Percentiles rank a stretch among this genome's conserved stretches.
These are phyloP conservation scores for Clarias macrocephalus DNA, from an alignment of 2,113 vertebrate species.

Conservation along the genomic window DNA sequence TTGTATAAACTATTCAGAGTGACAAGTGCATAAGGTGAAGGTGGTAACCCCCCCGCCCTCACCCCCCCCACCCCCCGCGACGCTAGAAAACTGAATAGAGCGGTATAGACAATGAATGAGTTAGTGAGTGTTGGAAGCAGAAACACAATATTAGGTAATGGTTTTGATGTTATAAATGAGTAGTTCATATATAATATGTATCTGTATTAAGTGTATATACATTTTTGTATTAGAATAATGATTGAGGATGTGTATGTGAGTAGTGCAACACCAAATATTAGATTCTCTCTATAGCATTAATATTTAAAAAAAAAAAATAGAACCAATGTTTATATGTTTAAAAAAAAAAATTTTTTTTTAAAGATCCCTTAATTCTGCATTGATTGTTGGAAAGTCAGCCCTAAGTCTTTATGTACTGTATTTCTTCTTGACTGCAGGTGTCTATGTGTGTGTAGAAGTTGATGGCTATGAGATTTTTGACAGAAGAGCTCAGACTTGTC, in stretches of 20 bases:
- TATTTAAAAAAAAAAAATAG: not conserved
- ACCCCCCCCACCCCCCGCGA: no score
- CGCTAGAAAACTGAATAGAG: no score
- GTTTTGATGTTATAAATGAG: no score
- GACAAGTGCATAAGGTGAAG: not conserved
- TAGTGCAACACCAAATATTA: not conserved
- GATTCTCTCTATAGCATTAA: not conserved
- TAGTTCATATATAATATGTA: not conserved
- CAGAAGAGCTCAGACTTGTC: constrained; percentile 65
- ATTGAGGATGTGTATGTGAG: not conserved
- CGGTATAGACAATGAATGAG: no score
- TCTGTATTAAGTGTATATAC: not conserved
- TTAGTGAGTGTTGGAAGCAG: no score
- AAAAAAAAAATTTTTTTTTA: no score
- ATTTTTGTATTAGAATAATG: constrained; percentile 6
- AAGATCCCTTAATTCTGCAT: not conserved
- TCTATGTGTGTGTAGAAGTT: constrained; percentile 70
- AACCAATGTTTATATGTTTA: not conserved
- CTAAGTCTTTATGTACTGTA: not conserved
- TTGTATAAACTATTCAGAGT: not conserved
- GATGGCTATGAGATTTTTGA: constrained; percentile 70
- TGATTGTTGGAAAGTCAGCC: not conserved
- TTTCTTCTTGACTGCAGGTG: constrained; percentile 55
- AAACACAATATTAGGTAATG: no score
- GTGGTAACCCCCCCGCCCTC: no score